These are phyloP conservation scores for Sakesphorus luctuosus DNA, from an alignment of 2,113 vertebrate genomes.

Conservation along the genomic window DNA sequence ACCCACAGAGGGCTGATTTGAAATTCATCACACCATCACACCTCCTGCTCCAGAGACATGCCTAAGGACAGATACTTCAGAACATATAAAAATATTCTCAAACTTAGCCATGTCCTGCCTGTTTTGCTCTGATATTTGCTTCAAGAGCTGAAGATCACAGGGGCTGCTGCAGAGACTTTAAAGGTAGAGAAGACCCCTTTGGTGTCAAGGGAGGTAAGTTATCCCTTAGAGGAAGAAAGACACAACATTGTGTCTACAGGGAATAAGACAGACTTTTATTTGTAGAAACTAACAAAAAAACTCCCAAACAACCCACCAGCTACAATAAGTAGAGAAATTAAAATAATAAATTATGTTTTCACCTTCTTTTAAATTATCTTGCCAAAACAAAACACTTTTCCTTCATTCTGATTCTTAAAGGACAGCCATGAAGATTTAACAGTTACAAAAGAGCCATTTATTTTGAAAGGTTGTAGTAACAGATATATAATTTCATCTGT, in stretches of 20 bases:
- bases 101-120: background rate
- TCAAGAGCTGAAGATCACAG: background rate
- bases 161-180: background rate
- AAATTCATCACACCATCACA: background rate
- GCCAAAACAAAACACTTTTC: background rate
- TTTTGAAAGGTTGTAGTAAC: background rate
- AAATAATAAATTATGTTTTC: background rate
- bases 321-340: background rate
- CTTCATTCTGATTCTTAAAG: background rate
- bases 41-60: background rate
- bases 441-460: background rate
- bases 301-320: rapidly evolving
- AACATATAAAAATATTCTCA: background rate
- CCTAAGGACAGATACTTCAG: background rate
- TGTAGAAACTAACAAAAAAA: background rate
- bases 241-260: background rate
- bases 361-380: background rate
- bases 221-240: background rate
- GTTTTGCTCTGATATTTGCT: slow-evolving; percentile 1
- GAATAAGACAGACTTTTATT: background rate
- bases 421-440: background rate
- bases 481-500: background rate
- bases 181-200: background rate
- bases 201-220: background rate
- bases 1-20: background rate